Evolutionary conservation across 2,113 vertebrate genomes (phyloP).

Genomic region (Bujurquina vittata): DNA sequence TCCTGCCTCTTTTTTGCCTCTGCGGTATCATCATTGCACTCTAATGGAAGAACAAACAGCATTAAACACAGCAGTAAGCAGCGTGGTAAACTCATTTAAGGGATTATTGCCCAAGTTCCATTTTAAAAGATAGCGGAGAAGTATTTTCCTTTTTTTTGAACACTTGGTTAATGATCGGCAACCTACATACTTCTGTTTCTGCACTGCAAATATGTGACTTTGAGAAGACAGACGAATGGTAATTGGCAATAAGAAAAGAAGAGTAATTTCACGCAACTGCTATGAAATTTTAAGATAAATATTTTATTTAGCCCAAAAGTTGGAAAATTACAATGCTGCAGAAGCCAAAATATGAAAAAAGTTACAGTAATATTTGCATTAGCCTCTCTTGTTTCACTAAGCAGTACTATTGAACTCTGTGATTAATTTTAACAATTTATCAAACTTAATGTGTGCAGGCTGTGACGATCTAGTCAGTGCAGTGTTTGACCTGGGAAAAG

Average conservation of each 20-base stretch:
- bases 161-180: background rate
- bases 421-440: background rate
- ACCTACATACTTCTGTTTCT: too few relatives aligned
- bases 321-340: too few relatives aligned
- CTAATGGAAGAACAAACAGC: background rate
- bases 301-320: too few relatives aligned
- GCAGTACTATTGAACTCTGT: background rate
- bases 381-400: background rate
- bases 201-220: background rate
- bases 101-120: background rate
- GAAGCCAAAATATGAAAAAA: too few relatives aligned
- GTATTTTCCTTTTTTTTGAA: background rate
- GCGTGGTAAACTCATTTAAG: background rate
- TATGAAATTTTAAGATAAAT: background rate
- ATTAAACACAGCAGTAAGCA: background rate
- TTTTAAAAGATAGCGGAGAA: background rate
- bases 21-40: background rate
- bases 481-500: constrained; percentile 87
- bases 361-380: background rate
- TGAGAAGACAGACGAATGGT: background rate
- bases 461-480: constrained; percentile 89
- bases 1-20: background rate
- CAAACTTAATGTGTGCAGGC: constrained; percentile 70
- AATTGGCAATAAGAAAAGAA: background rate
- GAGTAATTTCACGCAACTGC: background rate